Percentiles rank a stretch among this genome's conserved stretches.
Evolutionary conservation across 2,888 invertebrate genomes (phyloP).

Genomic region (Eumerus sabulonum): DNA sequence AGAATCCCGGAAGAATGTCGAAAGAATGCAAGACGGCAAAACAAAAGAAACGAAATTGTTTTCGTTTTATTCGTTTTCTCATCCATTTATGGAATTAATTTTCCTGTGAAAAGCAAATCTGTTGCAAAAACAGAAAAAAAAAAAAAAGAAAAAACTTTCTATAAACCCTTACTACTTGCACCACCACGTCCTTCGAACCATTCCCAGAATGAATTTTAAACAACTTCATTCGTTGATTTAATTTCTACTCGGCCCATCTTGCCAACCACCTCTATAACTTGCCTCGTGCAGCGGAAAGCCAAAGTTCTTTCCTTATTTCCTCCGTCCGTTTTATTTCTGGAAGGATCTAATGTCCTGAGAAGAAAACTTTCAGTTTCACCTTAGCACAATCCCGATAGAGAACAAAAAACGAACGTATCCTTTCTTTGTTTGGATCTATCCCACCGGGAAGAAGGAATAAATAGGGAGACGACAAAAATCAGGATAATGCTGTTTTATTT

Average conservation of each 20-base stretch:
- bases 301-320: constrained; percentile 13
- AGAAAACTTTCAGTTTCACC: constrained; percentile 30
- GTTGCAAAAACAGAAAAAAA: constrained; percentile 23
- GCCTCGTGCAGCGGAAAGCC: background rate
- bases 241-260: constrained; percentile 17
- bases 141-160: constrained; percentile 2
- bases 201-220: background rate
- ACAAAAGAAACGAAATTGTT: constrained; percentile 46
- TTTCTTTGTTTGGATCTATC: constrained; percentile 10
- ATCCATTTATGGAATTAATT: constrained; percentile 45
- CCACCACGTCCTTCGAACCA: background rate
- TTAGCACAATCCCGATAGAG: constrained; percentile 25
- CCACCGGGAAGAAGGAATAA: constrained; percentile 4
- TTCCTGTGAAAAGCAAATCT: constrained; percentile 34
- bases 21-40: background rate
- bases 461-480: constrained; percentile 31
- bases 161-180: background rate
- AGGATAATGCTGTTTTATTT: constrained; percentile 48
- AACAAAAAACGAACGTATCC: constrained; percentile 9
- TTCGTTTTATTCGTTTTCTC: no score
- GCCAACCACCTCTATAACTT: constrained; percentile 14
- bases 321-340: constrained; percentile 17
- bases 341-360: no score
- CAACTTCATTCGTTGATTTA: constrained; percentile 17
- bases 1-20: no score